Conservation (phyloP, 2,888 invertebrate genomes). For the Pachydiplax longipennis region DNA sequence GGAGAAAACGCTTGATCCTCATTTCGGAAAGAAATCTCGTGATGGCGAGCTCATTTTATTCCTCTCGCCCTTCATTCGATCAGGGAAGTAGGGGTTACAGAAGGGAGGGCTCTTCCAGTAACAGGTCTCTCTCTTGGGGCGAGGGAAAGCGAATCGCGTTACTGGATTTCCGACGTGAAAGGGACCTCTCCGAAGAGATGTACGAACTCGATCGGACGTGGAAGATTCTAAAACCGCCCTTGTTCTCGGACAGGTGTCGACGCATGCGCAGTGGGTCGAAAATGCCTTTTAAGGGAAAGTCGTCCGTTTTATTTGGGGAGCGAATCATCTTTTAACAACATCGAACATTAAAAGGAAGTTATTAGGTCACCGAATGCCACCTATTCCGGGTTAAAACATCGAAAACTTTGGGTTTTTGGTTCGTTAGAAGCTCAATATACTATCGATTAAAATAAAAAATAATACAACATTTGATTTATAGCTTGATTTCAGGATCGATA, state of each 20-base stretch:
- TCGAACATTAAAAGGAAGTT: too few species aligned
- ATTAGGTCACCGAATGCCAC: too few species aligned
- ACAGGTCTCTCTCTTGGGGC: neutral
- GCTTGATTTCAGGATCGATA: too few species aligned
- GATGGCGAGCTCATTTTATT: neutral
- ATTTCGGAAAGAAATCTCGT: neutral
- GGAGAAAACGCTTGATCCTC: neutral
- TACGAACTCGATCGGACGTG: neutral
- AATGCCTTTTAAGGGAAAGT: neutral
- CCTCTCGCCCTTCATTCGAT: slow-evolving; percentile 2
- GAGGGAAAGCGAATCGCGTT: slow-evolving; percentile 22
- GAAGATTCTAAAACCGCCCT: neutral
- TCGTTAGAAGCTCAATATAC: too few species aligned
- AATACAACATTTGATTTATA: too few species aligned
- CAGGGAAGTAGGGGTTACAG: neutral
- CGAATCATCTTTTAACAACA: too few species aligned
- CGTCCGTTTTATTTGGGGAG: neutral
- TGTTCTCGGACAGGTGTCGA: neutral
- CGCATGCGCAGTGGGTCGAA: neutral
- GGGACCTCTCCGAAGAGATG: neutral
- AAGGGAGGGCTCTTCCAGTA: neutral
- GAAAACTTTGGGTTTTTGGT: too few species aligned
- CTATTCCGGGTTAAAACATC: too few species aligned
- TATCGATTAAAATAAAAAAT: too few species aligned
- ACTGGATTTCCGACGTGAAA: neutral